Percentiles rank a stretch among this genome's conserved stretches.
Conservation (phyloP, 2,113 vertebrate species). For the Lasiurus borealis region DNA sequence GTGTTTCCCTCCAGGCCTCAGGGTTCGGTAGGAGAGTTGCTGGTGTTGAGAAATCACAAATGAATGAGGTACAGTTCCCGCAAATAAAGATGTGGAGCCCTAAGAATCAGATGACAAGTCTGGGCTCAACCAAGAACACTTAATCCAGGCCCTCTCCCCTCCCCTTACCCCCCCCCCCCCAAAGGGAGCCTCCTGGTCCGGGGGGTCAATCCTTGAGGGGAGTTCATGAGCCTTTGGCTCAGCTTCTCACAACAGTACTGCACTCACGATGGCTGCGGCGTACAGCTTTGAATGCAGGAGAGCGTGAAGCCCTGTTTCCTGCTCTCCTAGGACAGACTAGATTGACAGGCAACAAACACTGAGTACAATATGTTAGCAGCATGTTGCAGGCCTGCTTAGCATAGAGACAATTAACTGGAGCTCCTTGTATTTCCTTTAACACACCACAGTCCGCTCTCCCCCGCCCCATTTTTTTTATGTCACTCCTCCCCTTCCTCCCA, state of each 20-base stretch:
- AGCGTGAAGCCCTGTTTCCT: neutral
- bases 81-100: neutral
- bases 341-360: neutral
- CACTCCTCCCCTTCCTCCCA: too few relatives aligned
- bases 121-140: neutral
- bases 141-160: neutral
- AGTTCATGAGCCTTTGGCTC: neutral
- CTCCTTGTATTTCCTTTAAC: neutral
- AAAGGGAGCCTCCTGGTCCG: too few relatives aligned
- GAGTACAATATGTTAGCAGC: neutral
- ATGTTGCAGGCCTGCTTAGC: neutral
- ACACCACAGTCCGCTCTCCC: too few relatives aligned
- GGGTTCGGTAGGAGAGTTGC: neutral
- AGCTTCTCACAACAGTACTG: neutral
- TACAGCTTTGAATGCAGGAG: too few relatives aligned
- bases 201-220: accelerated
- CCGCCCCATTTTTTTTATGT: accelerated
- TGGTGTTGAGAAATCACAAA: neutral
- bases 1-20: neutral
- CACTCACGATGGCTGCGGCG: neutral
- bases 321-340: neutral
- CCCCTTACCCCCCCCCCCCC: too few relatives aligned
- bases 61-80: neutral
- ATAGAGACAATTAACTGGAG: neutral
- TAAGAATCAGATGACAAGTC: neutral